Evolutionary conservation across 2,797 vertebrate species (phyloP).

Genomic region (Propithecus perrieri): DNA sequence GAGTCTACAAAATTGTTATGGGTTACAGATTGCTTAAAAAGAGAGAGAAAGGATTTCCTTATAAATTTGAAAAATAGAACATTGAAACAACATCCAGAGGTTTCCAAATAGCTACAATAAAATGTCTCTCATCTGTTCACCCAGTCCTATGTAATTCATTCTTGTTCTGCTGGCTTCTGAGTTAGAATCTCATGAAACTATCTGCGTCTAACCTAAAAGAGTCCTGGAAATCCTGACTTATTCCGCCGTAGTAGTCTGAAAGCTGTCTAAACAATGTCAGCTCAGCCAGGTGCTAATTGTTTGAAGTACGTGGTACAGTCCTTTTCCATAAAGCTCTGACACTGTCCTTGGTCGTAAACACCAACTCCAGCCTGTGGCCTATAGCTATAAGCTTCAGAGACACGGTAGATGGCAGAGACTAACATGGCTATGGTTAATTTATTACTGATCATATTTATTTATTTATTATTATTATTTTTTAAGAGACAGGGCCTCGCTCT

Average conservation of each 20-base stretch:
- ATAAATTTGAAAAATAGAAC: not conserved
- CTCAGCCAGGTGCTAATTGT: not conserved
- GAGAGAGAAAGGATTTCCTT: slow-evolving; percentile 5
- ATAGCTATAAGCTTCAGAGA: not conserved
- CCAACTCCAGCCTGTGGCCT: not conserved
- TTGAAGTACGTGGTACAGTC: not conserved
- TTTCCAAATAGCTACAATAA: not conserved
- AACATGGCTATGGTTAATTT: not conserved
- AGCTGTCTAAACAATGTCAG: not conserved
- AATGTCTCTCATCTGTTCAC: not conserved
- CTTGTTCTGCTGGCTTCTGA: not conserved
- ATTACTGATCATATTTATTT: not conserved
- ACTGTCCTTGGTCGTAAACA: not conserved
- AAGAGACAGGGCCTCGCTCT: not conserved
- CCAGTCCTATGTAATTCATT: not conserved
- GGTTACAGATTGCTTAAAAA: slow-evolving; percentile 18
- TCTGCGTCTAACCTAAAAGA: not conserved
- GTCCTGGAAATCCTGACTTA: not conserved
- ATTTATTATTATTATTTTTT: not conserved
- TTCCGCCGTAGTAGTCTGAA: not conserved
- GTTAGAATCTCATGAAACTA: not conserved
- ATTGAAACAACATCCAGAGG: not conserved
- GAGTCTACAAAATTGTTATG: not conserved
- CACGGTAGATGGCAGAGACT: not conserved
- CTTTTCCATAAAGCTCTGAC: not conserved